Conservation (phyloP, 2,797 vertebrate genomes). For the Dermochelys coriacea region DNA sequence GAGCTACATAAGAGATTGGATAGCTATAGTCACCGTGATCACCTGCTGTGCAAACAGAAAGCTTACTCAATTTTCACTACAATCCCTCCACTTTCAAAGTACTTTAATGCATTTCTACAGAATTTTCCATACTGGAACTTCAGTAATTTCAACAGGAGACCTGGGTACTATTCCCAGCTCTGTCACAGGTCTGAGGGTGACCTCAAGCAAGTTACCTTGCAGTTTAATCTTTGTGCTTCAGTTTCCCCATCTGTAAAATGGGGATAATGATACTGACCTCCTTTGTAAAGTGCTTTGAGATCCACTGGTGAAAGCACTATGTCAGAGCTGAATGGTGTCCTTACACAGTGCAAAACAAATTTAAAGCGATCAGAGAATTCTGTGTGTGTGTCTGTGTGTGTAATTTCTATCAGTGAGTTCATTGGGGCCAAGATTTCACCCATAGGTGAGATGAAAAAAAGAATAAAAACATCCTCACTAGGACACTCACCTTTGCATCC, state of each 20-base stretch:
- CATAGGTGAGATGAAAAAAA: not conserved
- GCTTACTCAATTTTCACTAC: not conserved
- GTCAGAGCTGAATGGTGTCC: accelerated
- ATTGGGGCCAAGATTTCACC: not conserved
- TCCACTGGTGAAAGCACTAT: not conserved
- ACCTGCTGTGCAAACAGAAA: not conserved
- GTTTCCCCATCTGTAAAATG: not conserved
- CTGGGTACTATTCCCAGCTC: not conserved
- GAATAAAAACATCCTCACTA: not conserved
- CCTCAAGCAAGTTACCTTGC: not conserved
- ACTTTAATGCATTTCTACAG: not conserved
- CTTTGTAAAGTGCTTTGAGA: not conserved
- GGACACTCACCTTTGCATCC: not conserved
- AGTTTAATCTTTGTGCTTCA: not conserved
- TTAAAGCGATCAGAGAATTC: not conserved
- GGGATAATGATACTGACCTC: not conserved
- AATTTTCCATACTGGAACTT: not conserved
- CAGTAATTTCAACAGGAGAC: not conserved
- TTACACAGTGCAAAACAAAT: not conserved
- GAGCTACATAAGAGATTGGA: not conserved
- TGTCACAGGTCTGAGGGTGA: not conserved
- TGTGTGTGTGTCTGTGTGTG: no score
- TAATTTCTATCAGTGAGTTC: not conserved
- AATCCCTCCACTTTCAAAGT: not conserved
- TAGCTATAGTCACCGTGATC: not conserved